Conservation (phyloP, 2,113 vertebrate species). For the Mustela lutreola region DNA sequence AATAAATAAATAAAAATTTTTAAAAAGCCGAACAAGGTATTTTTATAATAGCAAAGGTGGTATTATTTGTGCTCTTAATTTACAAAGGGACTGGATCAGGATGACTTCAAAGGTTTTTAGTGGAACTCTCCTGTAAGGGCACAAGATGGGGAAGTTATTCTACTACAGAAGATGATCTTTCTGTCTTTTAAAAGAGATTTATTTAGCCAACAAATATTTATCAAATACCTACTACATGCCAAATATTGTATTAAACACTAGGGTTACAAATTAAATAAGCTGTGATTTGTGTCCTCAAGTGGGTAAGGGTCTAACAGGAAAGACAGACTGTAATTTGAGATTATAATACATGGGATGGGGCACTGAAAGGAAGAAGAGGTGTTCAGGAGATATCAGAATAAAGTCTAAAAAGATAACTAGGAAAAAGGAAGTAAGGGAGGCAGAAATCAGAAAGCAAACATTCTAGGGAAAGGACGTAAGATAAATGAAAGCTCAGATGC, state of each 20-base stretch:
- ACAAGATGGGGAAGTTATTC: neutral
- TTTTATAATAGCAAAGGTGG: neutral
- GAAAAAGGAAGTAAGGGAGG: neutral
- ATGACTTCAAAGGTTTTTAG: neutral
- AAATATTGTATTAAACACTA: neutral
- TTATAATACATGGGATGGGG: neutral
- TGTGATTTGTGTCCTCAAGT: neutral
- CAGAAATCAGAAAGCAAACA: neutral
- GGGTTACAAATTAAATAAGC: neutral
- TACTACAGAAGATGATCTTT: neutral
- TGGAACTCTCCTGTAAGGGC: neutral
- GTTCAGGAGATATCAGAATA: neutral
- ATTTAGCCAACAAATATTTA: constrained; percentile 30
- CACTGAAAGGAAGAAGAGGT: neutral
- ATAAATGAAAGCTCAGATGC: neutral
- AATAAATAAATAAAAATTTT: no score
- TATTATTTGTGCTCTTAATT: neutral
- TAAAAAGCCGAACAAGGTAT: no score
- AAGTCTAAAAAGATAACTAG: neutral
- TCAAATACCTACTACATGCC: neutral
- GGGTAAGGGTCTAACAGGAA: neutral
- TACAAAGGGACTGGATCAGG: neutral
- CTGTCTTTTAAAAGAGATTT: constrained; percentile 32
- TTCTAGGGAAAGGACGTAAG: neutral
- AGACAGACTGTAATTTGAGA: neutral